Evolutionary conservation across 2,888 invertebrate species (phyloP).

Genomic region (Stramonita haemastoma): DNA sequence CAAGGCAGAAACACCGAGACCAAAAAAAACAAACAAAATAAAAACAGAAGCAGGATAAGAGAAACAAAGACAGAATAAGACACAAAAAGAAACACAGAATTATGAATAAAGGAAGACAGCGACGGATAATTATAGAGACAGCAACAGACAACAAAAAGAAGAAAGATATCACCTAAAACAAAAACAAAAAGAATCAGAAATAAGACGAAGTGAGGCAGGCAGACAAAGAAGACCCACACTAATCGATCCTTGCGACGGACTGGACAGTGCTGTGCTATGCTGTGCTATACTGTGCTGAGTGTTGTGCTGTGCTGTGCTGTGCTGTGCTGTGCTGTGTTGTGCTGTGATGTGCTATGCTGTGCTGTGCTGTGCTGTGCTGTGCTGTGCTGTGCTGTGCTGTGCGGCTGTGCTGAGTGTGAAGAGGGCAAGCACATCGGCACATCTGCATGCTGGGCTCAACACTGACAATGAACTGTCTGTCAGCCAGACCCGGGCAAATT

Average conservation of each 20-base stretch:
- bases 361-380: neutral
- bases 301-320: no score
- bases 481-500: no score
- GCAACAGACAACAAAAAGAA: neutral
- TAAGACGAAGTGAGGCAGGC: no score
- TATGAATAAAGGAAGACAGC: neutral
- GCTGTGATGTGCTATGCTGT: conserved; percentile 17
- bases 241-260: neutral
- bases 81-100: neutral
- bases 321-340: neutral
- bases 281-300: no score
- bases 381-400: conserved; percentile 33
- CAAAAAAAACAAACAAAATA: neutral
- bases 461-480: neutral
- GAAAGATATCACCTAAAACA: no score
- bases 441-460: no score
- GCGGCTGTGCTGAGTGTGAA: neutral
- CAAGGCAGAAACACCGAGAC: neutral
- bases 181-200: no score
- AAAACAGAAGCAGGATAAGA: neutral
- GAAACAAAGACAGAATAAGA: neutral
- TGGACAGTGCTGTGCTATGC: neutral
- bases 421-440: no score
- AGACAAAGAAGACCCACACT: no score
- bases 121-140: neutral